Percentiles rank a stretch among this genome's conserved stretches.
Evolutionary conservation across 2,888 invertebrate genomes (phyloP).

Genomic region (Galerucella calmariensis): DNA sequence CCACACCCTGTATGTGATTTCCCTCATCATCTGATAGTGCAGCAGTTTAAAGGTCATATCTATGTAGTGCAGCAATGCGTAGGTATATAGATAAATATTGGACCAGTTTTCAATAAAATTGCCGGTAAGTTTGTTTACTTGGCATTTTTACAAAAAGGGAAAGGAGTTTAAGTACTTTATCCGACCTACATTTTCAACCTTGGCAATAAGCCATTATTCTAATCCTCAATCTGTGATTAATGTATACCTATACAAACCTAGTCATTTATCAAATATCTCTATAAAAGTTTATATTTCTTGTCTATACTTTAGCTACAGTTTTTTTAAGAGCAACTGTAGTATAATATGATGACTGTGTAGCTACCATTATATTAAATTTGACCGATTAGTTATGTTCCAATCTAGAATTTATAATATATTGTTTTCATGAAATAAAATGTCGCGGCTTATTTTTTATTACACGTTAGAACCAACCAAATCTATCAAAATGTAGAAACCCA

Average conservation of each 20-base stretch:
- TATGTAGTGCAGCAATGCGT: not conserved
- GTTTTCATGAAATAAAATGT: too few relatives aligned
- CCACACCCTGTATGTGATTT: not conserved
- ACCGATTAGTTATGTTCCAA: too few relatives aligned
- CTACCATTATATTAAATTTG: too few relatives aligned
- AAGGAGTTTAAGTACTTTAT: not conserved
- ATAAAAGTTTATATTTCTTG: not conserved
- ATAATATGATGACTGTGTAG: too few relatives aligned
- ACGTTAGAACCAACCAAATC: too few relatives aligned
- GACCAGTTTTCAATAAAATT: not conserved
- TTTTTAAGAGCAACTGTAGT: too few relatives aligned
- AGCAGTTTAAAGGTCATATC: too few relatives aligned
- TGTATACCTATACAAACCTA: not conserved
- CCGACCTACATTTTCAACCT: not conserved
- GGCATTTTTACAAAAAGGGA: constrained; percentile 6
- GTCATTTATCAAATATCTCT: not conserved
- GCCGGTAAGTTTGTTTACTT: not conserved
- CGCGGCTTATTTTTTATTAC: too few relatives aligned
- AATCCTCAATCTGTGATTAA: not conserved
- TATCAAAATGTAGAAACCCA: too few relatives aligned
- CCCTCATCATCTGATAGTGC: not conserved
- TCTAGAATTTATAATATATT: too few relatives aligned
- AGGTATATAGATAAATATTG: not conserved
- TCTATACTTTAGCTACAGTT: too few relatives aligned
- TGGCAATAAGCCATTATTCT: constrained; percentile 2